phyloP scores from a whole-genome alignment of 2,113 vertebrate genomes.

The Trichechus manatus region DNA sequence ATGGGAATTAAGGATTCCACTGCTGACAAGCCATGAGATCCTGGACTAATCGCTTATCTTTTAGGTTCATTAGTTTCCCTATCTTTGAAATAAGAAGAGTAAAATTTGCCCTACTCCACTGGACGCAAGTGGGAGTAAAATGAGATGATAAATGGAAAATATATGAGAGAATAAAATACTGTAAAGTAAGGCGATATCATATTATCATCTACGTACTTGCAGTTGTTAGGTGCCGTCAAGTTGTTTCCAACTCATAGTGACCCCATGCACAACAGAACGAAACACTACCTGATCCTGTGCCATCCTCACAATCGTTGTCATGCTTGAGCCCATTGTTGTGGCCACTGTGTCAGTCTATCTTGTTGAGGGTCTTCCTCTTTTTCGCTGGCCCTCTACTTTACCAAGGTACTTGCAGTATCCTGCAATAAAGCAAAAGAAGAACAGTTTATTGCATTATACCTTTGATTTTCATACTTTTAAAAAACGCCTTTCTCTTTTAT shows the following conservation, averaged over 20 bases:
- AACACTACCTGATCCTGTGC: no score
- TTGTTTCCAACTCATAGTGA: no score
- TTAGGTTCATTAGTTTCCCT: not conserved
- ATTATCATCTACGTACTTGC: not conserved
- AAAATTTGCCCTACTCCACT: not conserved
- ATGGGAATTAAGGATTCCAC: no score
- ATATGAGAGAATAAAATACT: not conserved
- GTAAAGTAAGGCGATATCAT: not conserved
- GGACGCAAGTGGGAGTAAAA: not conserved
- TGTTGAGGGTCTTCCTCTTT: no score
- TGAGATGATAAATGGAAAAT: conserved; percentile 12
- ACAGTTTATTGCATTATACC: not conserved
- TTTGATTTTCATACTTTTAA: not conserved
- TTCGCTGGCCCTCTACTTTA: no score
- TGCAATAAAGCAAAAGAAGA: not conserved
- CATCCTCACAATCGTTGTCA: no score
- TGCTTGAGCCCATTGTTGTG: no score
- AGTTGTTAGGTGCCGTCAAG: no score
- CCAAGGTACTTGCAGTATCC: not conserved
- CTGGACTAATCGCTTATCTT: not conserved
- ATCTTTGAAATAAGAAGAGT: not conserved
- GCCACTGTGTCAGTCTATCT: no score
- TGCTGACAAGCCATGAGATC: not conserved
- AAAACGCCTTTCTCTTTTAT: not conserved
- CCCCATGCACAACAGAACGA: no score